These are phyloP conservation scores for Halocynthia roretzi DNA, from an alignment of 23 tunicate species.

Conservation along the genomic window DNA sequence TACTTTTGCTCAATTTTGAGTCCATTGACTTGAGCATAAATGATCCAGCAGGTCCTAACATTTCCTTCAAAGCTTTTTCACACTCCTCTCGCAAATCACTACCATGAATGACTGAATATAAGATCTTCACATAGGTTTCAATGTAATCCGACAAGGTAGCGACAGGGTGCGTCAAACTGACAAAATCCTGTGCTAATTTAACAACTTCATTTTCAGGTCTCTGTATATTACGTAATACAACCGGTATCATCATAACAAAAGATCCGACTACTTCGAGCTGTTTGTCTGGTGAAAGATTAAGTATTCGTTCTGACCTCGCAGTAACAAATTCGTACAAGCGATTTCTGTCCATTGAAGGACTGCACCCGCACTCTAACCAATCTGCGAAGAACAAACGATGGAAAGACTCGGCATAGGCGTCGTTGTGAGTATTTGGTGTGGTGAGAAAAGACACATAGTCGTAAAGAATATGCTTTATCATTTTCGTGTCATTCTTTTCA, in stretches of 20 bases:
- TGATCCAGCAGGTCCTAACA: slow-evolving; percentile 31
- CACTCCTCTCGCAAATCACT: slow-evolving; percentile 47
- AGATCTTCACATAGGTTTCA: background rate
- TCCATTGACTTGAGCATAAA: slow-evolving; percentile 23
- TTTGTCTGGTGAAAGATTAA: slow-evolving; percentile 31
- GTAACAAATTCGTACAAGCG: slow-evolving; percentile 31
- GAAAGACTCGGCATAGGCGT: slow-evolving; percentile 70
- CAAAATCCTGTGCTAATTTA: slow-evolving; percentile 8
- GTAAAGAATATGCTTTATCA: slow-evolving; percentile 25
- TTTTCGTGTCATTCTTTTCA: slow-evolving; percentile 7
- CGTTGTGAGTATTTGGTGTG: slow-evolving; percentile 61
- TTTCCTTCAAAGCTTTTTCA: slow-evolving; percentile 33
- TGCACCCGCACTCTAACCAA: slow-evolving; percentile 38
- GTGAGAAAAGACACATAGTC: slow-evolving; percentile 65
- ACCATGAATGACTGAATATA: slow-evolving; percentile 54
- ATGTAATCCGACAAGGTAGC: background rate
- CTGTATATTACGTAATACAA: slow-evolving; percentile 37
- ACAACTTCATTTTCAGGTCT: slow-evolving; percentile 44
- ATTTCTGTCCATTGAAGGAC: slow-evolving; percentile 33
- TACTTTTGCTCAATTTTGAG: too few species aligned
- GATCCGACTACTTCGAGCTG: slow-evolving; percentile 43
- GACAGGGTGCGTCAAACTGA: slow-evolving; percentile 30
- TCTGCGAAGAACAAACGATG: slow-evolving; percentile 69
- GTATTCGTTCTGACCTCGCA: slow-evolving; percentile 20
- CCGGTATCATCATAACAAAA: slow-evolving; percentile 35